Evolutionary conservation across 1,140 invertebrate species (phyloP), one percentile per base, ranked within the genome.

Genomic region (Ceratina calcarata): DNA sequence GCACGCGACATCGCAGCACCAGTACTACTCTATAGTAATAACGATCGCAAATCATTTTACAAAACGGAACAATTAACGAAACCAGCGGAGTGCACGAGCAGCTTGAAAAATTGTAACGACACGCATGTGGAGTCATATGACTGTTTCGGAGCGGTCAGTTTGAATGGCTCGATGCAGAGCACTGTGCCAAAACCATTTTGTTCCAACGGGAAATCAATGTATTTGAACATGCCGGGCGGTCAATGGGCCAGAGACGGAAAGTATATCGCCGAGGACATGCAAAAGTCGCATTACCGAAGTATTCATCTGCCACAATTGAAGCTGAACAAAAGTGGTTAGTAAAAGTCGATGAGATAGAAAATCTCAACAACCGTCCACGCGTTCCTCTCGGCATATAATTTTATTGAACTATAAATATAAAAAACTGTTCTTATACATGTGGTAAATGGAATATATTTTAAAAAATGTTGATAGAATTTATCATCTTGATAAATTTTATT

Each of bases 141-240:
- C 84, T 95, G 94, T 75, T 93, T 93, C n/a, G 95, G 95, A 18
- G 93, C 94, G 1, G 93, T 96, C 1, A 96, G 94, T 89, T 89
- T 96, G 2, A 95, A 94, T 80, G 95, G 95, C 2, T 94, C 94
- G 0, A 96, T 96, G 96, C 96, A 96, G 87, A 96, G 94, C 45
- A 96, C 95, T 91, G 96, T 96, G 0, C 96, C 96, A 0, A 94
- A 94, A 68, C 96, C 95, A n/a, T 96, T 94, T 84, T 93, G 92
- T 66, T 94, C 95, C 0, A 93, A 92, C 73, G 94, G 94, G 32
- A 92, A 92, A 49, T 92, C 91, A 4, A 95, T 94, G 18, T 94
- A 96, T 87, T 88, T 96, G 3, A 95, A 95, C 81, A 96, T 96
- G 95, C 96, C 96, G 0, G 96, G 96, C 1, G 95, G 95, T 2